phyloP scores from a whole-genome alignment of 2,888 invertebrate genomes.

The Callimorpha dominula region DNA sequence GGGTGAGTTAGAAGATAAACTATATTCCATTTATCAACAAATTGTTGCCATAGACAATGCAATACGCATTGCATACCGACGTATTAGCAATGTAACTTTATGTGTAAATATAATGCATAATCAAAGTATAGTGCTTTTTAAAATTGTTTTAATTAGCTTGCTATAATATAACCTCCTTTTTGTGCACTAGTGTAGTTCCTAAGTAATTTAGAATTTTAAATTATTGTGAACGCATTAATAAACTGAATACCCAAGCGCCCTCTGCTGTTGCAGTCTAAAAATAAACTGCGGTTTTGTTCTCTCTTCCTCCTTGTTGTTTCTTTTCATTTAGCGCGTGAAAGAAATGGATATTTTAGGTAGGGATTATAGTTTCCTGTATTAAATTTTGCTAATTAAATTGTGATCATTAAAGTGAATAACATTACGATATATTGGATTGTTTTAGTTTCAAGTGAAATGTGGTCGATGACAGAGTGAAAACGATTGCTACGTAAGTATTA shows the following conservation, averaged over 20 bases:
- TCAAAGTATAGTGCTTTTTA: too few relatives aligned
- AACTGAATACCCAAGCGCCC: constrained; percentile 51
- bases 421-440: constrained; percentile 66
- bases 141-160: too few relatives aligned
- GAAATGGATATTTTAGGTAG: constrained; percentile 68
- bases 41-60: too few relatives aligned
- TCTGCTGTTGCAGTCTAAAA: constrained; percentile 58
- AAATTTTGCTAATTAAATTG: constrained; percentile 57
- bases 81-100: too few relatives aligned
- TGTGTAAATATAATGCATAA: too few relatives aligned
- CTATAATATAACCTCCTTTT: too few relatives aligned
- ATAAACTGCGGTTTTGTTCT: constrained; percentile 60
- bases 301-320: constrained; percentile 70
- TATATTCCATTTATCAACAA: too few relatives aligned
- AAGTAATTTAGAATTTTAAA: background rate
- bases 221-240: constrained; percentile 25
- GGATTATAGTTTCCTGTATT: constrained; percentile 66
- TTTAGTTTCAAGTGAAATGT: constrained; percentile 79
- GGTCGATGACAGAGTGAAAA: constrained; percentile 84
- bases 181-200: too few relatives aligned
- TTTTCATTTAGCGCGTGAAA: constrained; percentile 71
- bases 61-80: too few relatives aligned
- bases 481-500: constrained; percentile 83
- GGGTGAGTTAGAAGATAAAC: too few relatives aligned
- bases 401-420: constrained; percentile 57